phyloP scores from a whole-genome alignment of 2,113 vertebrate genomes.

The Coryphaenoides rupestris region DNA sequence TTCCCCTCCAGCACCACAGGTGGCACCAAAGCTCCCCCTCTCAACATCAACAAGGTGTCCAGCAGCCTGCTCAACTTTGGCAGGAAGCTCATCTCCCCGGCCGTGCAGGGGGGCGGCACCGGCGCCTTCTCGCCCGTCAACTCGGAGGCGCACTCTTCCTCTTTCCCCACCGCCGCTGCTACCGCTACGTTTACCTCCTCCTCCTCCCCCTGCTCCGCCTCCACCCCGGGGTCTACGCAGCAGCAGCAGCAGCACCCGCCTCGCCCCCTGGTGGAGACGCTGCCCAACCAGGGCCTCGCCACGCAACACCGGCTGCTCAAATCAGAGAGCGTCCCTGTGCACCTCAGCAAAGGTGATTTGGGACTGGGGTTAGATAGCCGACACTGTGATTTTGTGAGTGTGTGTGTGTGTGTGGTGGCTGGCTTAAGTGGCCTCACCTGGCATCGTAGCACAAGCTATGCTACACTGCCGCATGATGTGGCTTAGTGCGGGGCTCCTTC shows the following conservation, averaged over 20 bases:
- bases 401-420: too few relatives aligned
- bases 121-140: constrained; percentile 62
- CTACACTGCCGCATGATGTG: too few relatives aligned
- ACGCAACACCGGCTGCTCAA: constrained; percentile 89
- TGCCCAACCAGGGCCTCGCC: constrained; percentile 10
- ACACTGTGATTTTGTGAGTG: too few relatives aligned
- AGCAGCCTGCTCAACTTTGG: constrained; percentile 94
- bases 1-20: constrained; percentile 51
- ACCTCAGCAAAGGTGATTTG: constrained; percentile 95
- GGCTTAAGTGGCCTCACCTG: too few relatives aligned
- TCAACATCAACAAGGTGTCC: constrained; percentile 98
- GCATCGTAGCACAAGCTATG: too few relatives aligned
- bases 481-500: too few relatives aligned
- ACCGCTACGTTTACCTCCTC: constrained; percentile 39
- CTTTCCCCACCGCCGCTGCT: constrained; percentile 34
- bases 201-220: constrained; percentile 40
- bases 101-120: constrained; percentile 71
- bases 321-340: constrained; percentile 96
- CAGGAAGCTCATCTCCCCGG: constrained; percentile 89
- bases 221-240: constrained; percentile 19
- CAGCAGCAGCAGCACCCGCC: constrained; percentile 32
- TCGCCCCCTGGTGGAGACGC: constrained; percentile 54
- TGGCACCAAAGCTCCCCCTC: constrained; percentile 76
- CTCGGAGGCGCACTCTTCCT: constrained; percentile 63
- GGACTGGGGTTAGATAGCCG: too few relatives aligned